phyloP scores from a whole-genome alignment of 2,888 invertebrate genomes.

The Lasioglossum calceatum region DNA sequence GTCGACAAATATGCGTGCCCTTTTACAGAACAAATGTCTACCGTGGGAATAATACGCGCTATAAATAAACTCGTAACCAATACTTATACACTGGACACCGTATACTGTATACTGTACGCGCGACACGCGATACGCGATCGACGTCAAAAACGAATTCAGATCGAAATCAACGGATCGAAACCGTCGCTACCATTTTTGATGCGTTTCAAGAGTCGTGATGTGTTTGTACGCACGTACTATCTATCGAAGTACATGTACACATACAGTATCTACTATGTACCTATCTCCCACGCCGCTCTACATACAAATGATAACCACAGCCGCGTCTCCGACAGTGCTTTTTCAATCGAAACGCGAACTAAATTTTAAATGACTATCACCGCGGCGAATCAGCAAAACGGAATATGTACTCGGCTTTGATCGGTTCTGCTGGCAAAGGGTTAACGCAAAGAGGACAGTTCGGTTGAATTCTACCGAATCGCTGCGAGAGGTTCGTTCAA shows the following conservation, averaged over 20 bases:
- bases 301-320: neutral
- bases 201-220: neutral
- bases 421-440: neutral
- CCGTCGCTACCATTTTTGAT: neutral
- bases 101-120: no score
- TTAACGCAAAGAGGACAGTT: neutral
- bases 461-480: neutral
- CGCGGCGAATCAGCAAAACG: neutral
- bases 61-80: no score
- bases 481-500: neutral
- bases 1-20: no score
- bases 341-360: neutral
- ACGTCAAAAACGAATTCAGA: neutral
- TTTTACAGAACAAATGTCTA: no score
- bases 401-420: neutral
- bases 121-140: neutral
- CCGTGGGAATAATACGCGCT: no score
- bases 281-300: neutral
- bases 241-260: no score
- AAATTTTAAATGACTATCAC: neutral
- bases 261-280: neutral
- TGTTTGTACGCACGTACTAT: neutral
- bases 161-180: neutral
- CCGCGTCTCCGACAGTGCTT: neutral
- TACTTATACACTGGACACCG: no score